phyloP scores from a whole-genome alignment of 2,888 invertebrate genomes.

The Drosophila pseudotakahashii region DNA sequence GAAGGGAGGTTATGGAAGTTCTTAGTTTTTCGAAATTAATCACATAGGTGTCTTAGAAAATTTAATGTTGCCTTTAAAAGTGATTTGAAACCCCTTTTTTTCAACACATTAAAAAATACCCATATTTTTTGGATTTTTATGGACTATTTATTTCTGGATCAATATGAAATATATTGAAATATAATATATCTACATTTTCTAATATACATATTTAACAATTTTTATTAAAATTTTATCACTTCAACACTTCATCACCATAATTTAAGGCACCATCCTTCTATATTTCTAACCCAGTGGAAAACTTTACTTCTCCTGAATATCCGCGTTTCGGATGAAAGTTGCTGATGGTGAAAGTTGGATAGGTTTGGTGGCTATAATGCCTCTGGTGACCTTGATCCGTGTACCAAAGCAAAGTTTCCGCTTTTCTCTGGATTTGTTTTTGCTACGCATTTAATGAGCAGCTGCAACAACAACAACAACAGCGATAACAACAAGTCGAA shows the following conservation, averaged over 20 bases:
- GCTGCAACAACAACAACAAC: conserved; percentile 57
- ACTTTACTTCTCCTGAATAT: background rate
- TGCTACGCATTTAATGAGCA: conserved; percentile 62
- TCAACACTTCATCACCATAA: background rate
- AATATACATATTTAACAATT: background rate
- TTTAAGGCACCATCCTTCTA: background rate
- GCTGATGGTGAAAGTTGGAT: conserved; percentile 21
- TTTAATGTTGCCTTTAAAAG: too few relatives aligned
- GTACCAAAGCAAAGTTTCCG: conserved; percentile 28
- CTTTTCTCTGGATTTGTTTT: conserved; percentile 52
- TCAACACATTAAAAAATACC: too few relatives aligned
- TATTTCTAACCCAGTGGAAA: background rate
- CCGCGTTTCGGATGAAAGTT: conserved; percentile 21
- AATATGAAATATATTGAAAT: too few relatives aligned
- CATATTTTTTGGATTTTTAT: too few relatives aligned
- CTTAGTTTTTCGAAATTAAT: too few relatives aligned
- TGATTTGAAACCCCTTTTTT: too few relatives aligned
- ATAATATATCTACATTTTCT: background rate
- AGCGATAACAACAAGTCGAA: conserved; percentile 33
- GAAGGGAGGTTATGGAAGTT: too few relatives aligned
- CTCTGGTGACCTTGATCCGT: conserved; percentile 43
- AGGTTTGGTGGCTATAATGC: conserved; percentile 35
- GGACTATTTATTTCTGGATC: too few relatives aligned
- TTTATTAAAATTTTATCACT: background rate
- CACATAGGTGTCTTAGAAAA: too few relatives aligned